Evolutionary conservation across 2,888 invertebrate genomes (phyloP).

Genomic region (Drosophila subsilvestris): DNA sequence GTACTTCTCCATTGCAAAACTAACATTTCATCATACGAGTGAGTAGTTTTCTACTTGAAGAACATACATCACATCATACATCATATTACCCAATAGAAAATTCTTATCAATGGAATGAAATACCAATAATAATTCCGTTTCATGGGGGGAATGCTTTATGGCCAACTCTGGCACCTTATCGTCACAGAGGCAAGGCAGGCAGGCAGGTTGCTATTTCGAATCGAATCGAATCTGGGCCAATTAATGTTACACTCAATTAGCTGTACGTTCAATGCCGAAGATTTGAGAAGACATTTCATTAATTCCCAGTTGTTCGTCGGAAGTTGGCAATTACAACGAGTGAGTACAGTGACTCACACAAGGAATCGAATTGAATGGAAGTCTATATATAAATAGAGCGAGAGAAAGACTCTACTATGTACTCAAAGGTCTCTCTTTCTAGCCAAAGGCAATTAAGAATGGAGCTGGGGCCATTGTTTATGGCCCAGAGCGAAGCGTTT

Average conservation of each 20-base stretch:
- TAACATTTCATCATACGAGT: not conserved
- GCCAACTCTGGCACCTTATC: constrained; percentile 16
- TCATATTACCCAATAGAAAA: constrained; percentile 37
- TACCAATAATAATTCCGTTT: constrained; percentile 28
- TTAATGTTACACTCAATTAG: constrained; percentile 43
- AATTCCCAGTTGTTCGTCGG: constrained; percentile 56
- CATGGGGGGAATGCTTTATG: constrained; percentile 32
- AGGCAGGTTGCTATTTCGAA: constrained; percentile 7
- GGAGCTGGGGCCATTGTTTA: constrained; percentile 58
- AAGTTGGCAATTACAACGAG: constrained; percentile 62
- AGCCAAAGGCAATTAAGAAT: constrained; percentile 58
- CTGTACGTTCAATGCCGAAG: constrained; percentile 31
- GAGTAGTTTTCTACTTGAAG: constrained; percentile 18
- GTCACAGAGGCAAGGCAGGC: too few relatives aligned
- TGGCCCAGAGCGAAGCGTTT: constrained; percentile 62
- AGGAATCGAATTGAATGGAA: constrained; percentile 10
- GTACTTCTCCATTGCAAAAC: constrained; percentile 1
- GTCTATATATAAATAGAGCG: too few relatives aligned
- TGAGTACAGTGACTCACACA: constrained; percentile 10
- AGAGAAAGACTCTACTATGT: not conserved
- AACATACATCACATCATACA: constrained; percentile 27
- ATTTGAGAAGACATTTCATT: constrained; percentile 60
- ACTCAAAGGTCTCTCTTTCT: constrained; percentile 5
- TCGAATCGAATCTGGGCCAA: constrained; percentile 32
- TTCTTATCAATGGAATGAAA: constrained; percentile 20